A percentile compares a stretch with the other conserved stretches of the same genome.
phyloP scores from a whole-genome alignment of 2,888 invertebrate species.

The Petrolisthes cinctipes region DNA sequence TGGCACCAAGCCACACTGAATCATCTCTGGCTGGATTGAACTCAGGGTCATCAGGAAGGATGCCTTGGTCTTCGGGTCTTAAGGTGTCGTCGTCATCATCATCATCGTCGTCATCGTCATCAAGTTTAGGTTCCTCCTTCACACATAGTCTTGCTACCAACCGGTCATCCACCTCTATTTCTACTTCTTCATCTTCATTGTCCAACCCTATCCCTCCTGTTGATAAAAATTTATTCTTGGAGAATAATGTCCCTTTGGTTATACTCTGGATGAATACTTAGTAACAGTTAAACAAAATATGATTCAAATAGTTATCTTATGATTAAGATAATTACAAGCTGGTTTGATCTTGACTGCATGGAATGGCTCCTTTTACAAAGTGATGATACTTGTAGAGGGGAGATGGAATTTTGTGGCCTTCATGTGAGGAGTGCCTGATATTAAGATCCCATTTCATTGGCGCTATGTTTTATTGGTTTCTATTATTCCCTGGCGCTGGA shows the following conservation, averaged over 20 bases:
- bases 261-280: background rate
- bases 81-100: slow-evolving; percentile 41
- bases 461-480: no score
- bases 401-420: no score
- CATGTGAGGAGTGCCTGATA: no score
- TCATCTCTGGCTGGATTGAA: slow-evolving; percentile 43
- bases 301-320: no score
- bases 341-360: no score
- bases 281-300: no score
- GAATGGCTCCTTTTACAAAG: no score
- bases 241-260: background rate
- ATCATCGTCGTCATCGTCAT: slow-evolving; percentile 7
- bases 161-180: background rate
- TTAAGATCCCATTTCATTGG: no score
- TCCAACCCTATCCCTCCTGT: background rate
- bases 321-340: no score
- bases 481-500: no score
- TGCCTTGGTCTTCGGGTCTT: slow-evolving; percentile 49
- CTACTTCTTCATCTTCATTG: background rate
- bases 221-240: background rate
- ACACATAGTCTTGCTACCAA: background rate
- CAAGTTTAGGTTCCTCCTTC: background rate
- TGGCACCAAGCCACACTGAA: slow-evolving; percentile 22
- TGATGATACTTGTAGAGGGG: no score
- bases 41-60: slow-evolving; percentile 43